Evolutionary conservation across 2,888 invertebrate genomes (phyloP), one percentile per base, ranked within the genome.

Genomic region (Barypeithes pellucidus): DNA sequence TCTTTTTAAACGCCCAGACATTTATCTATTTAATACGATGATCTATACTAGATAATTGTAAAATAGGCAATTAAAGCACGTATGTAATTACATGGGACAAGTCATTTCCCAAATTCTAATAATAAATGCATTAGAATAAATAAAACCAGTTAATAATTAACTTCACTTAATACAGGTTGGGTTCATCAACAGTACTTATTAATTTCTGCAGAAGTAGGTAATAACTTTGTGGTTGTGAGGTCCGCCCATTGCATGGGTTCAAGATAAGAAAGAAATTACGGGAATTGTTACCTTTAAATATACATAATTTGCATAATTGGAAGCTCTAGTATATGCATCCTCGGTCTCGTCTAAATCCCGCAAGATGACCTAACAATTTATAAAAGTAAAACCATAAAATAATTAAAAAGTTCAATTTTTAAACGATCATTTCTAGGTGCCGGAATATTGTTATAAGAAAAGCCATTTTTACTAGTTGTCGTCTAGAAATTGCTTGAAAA

Each of bases 181-280:
- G 0, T 8, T 22, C 2, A 47, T 18, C 18, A 14, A 3, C 18
- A 50, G 16, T 47, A 9, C 1, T 2, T 47, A 18, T 47, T 11
- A 3, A 11, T 20, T 12, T 22, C 22, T 52, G 52, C 52, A 52
- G 24, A 50, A 52, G 24, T 52, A 52, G 52, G 52, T 22, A 52
- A 24, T 24, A 52, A 52, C 7, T 52, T 47, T 3, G n/a, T 29
- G 24, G 5, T 3, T 29, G 5, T 52, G 18, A 52, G n/a, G 52
- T 52, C 3, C 7, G 20, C 20, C 52, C n/a, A 52, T 52, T 22
- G n/a, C n/a, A 52, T 50, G 14, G n/a, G 7, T 24, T n/a, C 0
- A 24, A 52, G 24, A 52, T 52, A 22, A 8, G 11, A n/a, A 52
- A 24, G 52, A n/a, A 18, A 52, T 52, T 52, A 52, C n/a, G 52